Evolutionary conservation across 2,113 vertebrate genomes (phyloP).

Genomic region (Hippolais icterina): DNA sequence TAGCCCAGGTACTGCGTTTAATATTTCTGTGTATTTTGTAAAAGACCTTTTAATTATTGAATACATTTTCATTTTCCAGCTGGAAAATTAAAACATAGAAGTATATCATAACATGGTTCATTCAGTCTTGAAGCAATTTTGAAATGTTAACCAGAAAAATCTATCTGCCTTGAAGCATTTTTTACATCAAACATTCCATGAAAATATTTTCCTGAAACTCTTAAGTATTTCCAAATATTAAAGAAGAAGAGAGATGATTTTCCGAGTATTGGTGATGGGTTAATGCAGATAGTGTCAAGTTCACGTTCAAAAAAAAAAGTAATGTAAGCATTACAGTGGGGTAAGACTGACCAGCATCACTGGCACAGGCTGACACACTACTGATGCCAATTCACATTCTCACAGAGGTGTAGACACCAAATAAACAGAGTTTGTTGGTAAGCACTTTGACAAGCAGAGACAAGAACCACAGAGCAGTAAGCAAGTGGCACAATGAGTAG

Average conservation of each 20-base stretch:
- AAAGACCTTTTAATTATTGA: conserved; percentile 59
- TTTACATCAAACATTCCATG: conserved; percentile 70
- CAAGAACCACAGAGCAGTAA: not conserved
- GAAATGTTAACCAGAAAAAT: conserved; percentile 60
- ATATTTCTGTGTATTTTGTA: conserved; percentile 49
- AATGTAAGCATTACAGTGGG: not conserved
- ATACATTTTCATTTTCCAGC: conserved; percentile 49
- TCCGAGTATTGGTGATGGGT: conserved; percentile 29
- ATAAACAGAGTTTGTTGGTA: not conserved
- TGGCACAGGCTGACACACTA: not conserved
- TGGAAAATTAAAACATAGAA: conserved; percentile 64
- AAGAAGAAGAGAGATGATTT: conserved; percentile 50
- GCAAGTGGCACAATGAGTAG: not conserved
- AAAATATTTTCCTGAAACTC: conserved; percentile 72
- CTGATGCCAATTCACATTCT: not conserved
- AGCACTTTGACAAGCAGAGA: not conserved
- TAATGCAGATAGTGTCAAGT: not conserved
- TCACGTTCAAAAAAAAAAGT: not conserved
- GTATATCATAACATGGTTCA: conserved; percentile 61
- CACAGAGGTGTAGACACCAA: not conserved
- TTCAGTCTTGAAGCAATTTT: conserved; percentile 62
- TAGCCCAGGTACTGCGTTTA: conserved; percentile 23
- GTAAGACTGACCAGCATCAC: not conserved
- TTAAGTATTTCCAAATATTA: conserved; percentile 72
- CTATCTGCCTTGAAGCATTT: conserved; percentile 66